Conservation (phyloP, 1,140 invertebrate genomes). For the Heliconius hewitsoni region DNA sequence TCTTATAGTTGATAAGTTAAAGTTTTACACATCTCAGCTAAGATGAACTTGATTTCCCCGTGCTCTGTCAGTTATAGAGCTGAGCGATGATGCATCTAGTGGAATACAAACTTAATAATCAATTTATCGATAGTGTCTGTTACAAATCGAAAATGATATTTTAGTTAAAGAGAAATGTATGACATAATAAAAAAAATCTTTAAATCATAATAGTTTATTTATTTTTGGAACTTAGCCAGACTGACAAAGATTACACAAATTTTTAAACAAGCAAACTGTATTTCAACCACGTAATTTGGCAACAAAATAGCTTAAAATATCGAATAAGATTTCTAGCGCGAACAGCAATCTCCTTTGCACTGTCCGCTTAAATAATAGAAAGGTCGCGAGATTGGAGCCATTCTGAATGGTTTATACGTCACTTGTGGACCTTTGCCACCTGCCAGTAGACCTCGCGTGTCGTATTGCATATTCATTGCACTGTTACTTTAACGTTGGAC, state of each 20-base stretch:
- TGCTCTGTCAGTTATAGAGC: constrained; percentile 49
- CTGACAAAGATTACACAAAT: neutral
- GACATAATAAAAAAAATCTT: neutral
- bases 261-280: neutral
- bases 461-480: constrained; percentile 76
- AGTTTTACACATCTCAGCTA: constrained; percentile 18
- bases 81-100: constrained; percentile 54
- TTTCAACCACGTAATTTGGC: constrained; percentile 9
- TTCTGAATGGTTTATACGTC: constrained; percentile 78
- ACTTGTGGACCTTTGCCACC: constrained; percentile 70
- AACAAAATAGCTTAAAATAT: constrained; percentile 29
- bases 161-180: neutral
- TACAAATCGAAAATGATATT: neutral
- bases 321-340: constrained; percentile 36
- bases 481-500: constrained; percentile 44
- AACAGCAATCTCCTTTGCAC: constrained; percentile 63
- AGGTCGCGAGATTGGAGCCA: constrained; percentile 74
- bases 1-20: too few species aligned
- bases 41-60: constrained; percentile 55
- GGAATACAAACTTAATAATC: constrained; percentile 48
- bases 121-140: constrained; percentile 35
- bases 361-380: constrained; percentile 76
- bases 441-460: constrained; percentile 63
- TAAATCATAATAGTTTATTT: neutral
- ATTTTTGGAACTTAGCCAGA: neutral